Conservation (phyloP, 2,888 invertebrate genomes). For the Julus scanicus region DNA sequence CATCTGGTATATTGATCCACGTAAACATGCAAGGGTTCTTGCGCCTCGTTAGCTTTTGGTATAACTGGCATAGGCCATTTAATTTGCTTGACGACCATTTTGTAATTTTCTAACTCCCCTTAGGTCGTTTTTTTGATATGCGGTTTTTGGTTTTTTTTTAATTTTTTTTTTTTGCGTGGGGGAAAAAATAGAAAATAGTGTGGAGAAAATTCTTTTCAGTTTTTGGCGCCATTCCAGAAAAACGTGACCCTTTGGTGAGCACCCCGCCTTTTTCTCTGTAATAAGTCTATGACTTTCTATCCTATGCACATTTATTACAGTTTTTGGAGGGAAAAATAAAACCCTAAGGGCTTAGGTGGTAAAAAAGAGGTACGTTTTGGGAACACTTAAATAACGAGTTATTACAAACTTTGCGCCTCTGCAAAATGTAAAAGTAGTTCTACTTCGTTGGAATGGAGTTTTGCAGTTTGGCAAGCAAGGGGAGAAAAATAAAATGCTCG, state of each 20-base stretch:
- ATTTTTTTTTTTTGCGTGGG: background rate
- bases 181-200: background rate
- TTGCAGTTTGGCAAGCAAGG: background rate
- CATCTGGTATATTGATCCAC: background rate
- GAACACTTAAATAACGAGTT: slow-evolving; percentile 27
- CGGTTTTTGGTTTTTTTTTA: background rate
- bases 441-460: background rate
- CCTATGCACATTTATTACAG: background rate
- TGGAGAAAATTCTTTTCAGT: slow-evolving; percentile 25
- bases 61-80: background rate
- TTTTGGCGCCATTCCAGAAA: background rate
- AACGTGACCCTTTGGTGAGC: slow-evolving; percentile 2
- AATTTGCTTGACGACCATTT: slow-evolving; percentile 3
- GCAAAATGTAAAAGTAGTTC: background rate
- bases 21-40: background rate
- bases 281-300: slow-evolving; percentile 25
- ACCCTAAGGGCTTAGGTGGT: background rate
- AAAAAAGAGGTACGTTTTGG: slow-evolving; percentile 15
- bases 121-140: slow-evolving; percentile 7
- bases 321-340: slow-evolving; percentile 22
- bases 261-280: slow-evolving; percentile 15
- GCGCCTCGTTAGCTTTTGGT: slow-evolving; percentile 12
- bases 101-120: background rate
- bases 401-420: slow-evolving; percentile 26
- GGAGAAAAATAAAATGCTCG: slow-evolving; percentile 13